Conservation (phyloP, 2,888 invertebrate species). For the Nesidiocoris tenuis region DNA sequence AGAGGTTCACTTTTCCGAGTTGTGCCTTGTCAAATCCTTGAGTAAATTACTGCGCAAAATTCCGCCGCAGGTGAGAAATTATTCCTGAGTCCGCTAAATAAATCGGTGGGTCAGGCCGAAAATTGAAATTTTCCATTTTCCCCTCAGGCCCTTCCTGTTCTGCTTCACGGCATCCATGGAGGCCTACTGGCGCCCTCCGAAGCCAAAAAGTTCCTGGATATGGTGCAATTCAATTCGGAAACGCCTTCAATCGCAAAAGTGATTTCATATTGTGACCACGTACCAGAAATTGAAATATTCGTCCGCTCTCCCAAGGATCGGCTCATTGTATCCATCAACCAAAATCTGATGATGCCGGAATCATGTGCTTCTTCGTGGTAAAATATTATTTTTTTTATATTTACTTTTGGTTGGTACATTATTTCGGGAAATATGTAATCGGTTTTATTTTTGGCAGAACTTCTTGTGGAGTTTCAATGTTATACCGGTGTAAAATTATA, state of each 20-base stretch:
- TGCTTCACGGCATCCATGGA: conserved; percentile 5
- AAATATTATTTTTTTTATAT: background rate
- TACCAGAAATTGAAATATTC: conserved; percentile 21
- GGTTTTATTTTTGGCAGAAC: background rate
- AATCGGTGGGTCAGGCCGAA: no score
- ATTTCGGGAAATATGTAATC: background rate
- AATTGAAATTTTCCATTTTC: no score
- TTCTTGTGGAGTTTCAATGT: background rate
- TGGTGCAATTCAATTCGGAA: conserved; percentile 12
- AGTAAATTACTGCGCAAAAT: conserved; percentile 10
- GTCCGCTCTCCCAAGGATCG: background rate
- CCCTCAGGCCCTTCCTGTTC: conserved; percentile 13
- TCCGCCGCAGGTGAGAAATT: conserved; percentile 19
- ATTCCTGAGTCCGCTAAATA: background rate
- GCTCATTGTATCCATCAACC: conserved; percentile 13
- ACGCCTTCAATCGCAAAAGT: conserved; percentile 21
- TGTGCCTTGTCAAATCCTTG: background rate
- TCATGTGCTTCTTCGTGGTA: no score
- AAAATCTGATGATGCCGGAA: background rate
- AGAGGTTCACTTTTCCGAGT: background rate
- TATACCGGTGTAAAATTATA: background rate
- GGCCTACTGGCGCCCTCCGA: conserved; percentile 12
- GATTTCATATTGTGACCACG: background rate
- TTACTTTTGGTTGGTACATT: conserved; percentile 2
- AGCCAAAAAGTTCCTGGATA: conserved; percentile 2